A percentile compares a stretch with the other conserved stretches of the same genome.
These are phyloP conservation scores for Miniopterus natalensis DNA, from an alignment of 2,113 vertebrate species.

Conservation along the genomic window DNA sequence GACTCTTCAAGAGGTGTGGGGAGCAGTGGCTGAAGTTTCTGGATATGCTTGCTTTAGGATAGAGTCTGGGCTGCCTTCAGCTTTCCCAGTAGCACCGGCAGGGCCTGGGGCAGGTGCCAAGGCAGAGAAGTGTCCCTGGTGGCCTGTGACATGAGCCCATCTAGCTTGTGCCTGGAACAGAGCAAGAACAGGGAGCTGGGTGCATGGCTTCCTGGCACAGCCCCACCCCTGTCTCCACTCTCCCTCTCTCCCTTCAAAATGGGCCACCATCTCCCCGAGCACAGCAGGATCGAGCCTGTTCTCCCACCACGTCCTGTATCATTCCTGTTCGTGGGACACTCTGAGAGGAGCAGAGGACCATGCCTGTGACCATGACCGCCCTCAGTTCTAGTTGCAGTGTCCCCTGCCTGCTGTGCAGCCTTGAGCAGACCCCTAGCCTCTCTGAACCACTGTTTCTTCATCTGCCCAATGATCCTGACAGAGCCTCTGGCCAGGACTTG, in stretches of 20 bases:
- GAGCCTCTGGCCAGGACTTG: not conserved
- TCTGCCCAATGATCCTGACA: fast-evolving
- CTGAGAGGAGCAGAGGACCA: not conserved
- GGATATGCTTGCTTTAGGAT: not conserved
- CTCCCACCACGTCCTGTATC: fast-evolving
- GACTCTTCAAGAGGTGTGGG: not conserved
- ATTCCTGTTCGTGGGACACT: not conserved
- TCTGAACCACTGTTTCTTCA: not conserved
- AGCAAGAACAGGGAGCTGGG: not conserved
- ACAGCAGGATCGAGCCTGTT: not conserved
- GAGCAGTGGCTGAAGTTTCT: not conserved
- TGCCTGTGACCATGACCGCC: fast-evolving
- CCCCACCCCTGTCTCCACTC: not conserved
- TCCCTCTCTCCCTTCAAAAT: not conserved
- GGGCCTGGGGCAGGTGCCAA: not conserved
- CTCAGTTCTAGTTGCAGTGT: too few species aligned
- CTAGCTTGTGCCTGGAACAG: not conserved
- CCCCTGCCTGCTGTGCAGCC: not conserved
- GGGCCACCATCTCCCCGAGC: not conserved
- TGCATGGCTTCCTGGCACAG: fast-evolving
- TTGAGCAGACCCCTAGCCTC: not conserved
- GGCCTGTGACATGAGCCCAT: not conserved
- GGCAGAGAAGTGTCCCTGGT: fast-evolving
- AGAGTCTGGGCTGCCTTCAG: not conserved
- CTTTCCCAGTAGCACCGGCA: not conserved